Evolutionary conservation across 2,113 vertebrate genomes (phyloP).

Genomic region (Campylomormyrus tamandua): DNA sequence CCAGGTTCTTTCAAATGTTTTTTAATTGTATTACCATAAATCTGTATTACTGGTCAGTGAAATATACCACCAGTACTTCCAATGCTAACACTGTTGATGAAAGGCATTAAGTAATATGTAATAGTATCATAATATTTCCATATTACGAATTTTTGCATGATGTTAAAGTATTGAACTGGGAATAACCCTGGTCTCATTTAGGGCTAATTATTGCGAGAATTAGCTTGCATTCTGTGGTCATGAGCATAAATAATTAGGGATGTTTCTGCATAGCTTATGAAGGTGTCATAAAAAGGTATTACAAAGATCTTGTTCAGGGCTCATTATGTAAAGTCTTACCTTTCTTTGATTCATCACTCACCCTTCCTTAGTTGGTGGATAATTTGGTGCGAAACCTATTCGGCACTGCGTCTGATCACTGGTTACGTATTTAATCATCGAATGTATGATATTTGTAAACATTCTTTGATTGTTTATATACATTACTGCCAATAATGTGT

Average conservation of each 20-base stretch:
- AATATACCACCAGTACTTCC: not conserved
- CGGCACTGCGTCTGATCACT: not conserved
- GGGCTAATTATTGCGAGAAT: not conserved
- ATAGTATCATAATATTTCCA: not conserved
- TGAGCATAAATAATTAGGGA: not conserved
- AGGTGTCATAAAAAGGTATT: not conserved
- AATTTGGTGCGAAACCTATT: not conserved
- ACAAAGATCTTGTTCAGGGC: not conserved
- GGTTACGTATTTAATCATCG: not conserved
- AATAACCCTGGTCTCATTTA: not conserved
- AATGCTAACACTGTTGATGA: not conserved
- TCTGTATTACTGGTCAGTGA: not conserved
- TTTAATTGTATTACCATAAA: not conserved
- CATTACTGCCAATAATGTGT: not conserved
- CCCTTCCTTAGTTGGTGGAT: not conserved
- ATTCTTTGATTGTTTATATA: not conserved
- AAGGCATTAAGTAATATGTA: not conserved
- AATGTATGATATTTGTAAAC: not conserved
- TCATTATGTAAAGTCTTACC: not conserved
- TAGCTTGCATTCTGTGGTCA: not conserved
- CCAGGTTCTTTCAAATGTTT: not conserved
- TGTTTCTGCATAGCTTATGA: not conserved
- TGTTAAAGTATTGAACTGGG: not conserved
- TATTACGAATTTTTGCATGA: not conserved
- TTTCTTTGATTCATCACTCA: not conserved